Evolutionary conservation across 2,113 vertebrate species (phyloP), one percentile per base, ranked within the genome.

Genomic region (Apistogramma diplotaenia): DNA sequence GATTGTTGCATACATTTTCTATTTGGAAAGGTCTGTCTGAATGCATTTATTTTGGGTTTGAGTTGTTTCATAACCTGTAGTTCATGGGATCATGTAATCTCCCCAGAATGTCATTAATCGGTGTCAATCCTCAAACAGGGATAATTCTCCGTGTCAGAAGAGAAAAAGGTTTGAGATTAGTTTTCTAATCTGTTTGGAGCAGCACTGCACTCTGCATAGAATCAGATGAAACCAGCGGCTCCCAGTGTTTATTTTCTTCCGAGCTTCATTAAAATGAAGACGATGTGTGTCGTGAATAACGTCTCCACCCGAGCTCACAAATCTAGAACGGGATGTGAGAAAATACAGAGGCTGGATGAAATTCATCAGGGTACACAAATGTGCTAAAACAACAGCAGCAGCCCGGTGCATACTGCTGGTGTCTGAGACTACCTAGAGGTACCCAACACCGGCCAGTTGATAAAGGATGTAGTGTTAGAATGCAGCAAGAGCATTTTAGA

Each of bases 401-500:
- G 65, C 78, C 59, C 37, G 2, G 29, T n/a, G 27, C 46, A 71
- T 29, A 40, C 67, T n/a, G 57, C 76, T 35, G 21, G 59, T 74
- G 12, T 76, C 43, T 57, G 76, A 86, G 43, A 74, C 85, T 72
- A 72, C 85, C 62, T 53, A 60, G 65, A 79, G 78, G 83, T 78
- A 55, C 55, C 87, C 65, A 77, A 79, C 82, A 78, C 77, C 31
- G 46, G 81, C 78, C 67, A 23, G 85, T 72, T 88, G 88, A 88
- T 89, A 86, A 86, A 87, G 85, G 71, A 82, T 92, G 88, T 81
- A 55, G 87, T 84, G 85, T 89, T 91, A 79, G 89, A 92, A 92
- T 93, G 89, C 93, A 87, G 89, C 85, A 89, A 59, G 91, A 90
- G 91, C 83, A 55, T 90, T 92, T 92, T 85, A 74, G 81, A 90